Evolutionary conservation across 2,888 invertebrate species (phyloP).

Genomic region (Melieria crassipennis): DNA sequence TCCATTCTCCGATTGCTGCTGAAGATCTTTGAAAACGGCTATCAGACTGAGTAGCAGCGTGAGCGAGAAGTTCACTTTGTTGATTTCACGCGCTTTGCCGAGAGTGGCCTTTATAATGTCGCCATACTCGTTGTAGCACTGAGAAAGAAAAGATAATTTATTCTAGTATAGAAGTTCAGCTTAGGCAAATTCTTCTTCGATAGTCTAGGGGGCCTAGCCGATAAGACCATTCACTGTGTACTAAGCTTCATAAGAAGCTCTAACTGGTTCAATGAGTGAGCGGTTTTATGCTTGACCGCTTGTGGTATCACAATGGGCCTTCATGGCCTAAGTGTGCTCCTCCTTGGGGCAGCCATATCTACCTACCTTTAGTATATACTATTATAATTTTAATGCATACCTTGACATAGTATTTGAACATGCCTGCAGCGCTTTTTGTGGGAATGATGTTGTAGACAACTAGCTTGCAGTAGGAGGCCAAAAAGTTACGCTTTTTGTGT

Average conservation of each 20-base stretch:
- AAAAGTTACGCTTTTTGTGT: conserved; percentile 93
- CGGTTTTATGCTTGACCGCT: no score
- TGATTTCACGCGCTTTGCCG: conserved; percentile 96
- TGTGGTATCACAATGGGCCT: no score
- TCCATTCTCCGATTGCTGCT: conserved; percentile 64
- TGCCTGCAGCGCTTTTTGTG: conserved; percentile 89
- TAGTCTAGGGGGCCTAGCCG: no score
- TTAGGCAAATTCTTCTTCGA: no score
- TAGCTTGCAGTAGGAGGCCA: conserved; percentile 97
- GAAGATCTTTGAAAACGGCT: conserved; percentile 83
- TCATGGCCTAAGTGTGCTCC: no score
- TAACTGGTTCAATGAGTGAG: no score
- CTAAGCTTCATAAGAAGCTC: no score
- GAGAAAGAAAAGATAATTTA: conserved; percentile 31
- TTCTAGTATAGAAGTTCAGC: no score
- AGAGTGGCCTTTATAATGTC: conserved; percentile 98
- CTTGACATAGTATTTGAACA: conserved; percentile 97
- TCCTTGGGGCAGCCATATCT: no score
- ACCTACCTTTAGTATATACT: no score
- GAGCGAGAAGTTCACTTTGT: conserved; percentile 94
- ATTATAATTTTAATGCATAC: conserved; percentile 64
- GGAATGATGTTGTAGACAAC: conserved; percentile 97
- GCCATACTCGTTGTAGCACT: conserved; percentile 98
- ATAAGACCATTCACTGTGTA: no score
- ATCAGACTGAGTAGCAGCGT: conserved; percentile 94